Conservation (phyloP, 2,797 vertebrate species). For the Syndactyla subalaris region DNA sequence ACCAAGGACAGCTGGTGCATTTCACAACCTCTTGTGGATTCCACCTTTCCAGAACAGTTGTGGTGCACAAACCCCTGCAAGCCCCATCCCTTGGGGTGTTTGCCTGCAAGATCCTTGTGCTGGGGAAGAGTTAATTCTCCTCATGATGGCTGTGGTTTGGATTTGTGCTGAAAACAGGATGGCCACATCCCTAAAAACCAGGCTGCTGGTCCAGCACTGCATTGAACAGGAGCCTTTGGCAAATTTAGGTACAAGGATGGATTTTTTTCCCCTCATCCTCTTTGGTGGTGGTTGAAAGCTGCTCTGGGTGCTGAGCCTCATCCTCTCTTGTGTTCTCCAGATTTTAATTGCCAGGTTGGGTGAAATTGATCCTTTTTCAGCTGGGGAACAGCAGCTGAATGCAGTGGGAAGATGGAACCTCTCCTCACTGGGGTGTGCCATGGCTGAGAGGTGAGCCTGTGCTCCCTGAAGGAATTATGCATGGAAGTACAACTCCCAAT, state of each 20-base stretch:
- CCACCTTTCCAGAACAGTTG: background rate
- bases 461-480: background rate
- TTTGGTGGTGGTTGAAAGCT: background rate
- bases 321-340: background rate
- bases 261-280: background rate
- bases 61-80: background rate
- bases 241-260: background rate
- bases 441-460: conserved; percentile 8
- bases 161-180: background rate
- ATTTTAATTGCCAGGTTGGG: background rate
- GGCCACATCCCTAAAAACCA: background rate
- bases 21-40: background rate
- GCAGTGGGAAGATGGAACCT: background rate
- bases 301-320: background rate
- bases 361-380: background rate
- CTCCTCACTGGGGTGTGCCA: background rate
- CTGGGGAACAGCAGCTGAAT: background rate
- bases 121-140: background rate
- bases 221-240: background rate
- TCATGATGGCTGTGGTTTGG: background rate
- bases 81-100: background rate
- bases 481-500: conserved; percentile 30
- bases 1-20: background rate
- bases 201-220: fast-evolving
- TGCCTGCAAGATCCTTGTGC: background rate